Conservation (phyloP, 1,140 invertebrate genomes). For the Amphibalanus amphitrite region DNA sequence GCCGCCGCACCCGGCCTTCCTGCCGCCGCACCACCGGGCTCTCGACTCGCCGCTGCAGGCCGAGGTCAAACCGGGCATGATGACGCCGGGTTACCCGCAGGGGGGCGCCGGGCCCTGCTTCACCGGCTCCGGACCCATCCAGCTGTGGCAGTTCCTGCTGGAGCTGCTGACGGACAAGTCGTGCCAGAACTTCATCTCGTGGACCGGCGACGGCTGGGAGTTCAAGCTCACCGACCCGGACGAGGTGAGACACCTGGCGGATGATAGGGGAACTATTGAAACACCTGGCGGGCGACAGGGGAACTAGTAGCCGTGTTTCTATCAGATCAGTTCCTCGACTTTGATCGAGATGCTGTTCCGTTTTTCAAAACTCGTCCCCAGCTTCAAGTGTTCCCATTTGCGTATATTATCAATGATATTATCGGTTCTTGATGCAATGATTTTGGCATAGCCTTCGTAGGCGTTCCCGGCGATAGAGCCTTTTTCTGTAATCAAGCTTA, state of each 20-base stretch:
- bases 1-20: constrained; percentile 33
- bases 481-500: too few species aligned
- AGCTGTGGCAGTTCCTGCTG: constrained; percentile 93
- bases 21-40: constrained; percentile 9
- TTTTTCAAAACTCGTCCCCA: too few species aligned
- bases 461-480: too few species aligned
- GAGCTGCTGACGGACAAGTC: constrained; percentile 90
- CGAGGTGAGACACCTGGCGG: constrained; percentile 32
- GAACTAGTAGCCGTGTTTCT: too few species aligned
- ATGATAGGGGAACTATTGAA: too few species aligned
- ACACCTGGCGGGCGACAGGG: too few species aligned
- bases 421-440: too few species aligned
- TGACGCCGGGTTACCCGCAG: constrained; percentile 10
- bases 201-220: constrained; percentile 98
- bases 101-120: constrained; percentile 50
- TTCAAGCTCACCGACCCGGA: constrained; percentile 96
- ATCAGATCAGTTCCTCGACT: too few species aligned
- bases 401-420: too few species aligned
- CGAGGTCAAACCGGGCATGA: constrained; percentile 7
- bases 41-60: constrained; percentile 10
- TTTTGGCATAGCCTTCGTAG: too few species aligned
- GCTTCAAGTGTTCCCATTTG: too few species aligned
- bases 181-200: constrained; percentile 90
- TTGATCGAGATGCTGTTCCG: too few species aligned
- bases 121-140: constrained; percentile 80